Percentiles rank a stretch among this genome's conserved stretches.
phyloP scores from a whole-genome alignment of 2,797 vertebrate species.

The Leptatherina wallacei region DNA sequence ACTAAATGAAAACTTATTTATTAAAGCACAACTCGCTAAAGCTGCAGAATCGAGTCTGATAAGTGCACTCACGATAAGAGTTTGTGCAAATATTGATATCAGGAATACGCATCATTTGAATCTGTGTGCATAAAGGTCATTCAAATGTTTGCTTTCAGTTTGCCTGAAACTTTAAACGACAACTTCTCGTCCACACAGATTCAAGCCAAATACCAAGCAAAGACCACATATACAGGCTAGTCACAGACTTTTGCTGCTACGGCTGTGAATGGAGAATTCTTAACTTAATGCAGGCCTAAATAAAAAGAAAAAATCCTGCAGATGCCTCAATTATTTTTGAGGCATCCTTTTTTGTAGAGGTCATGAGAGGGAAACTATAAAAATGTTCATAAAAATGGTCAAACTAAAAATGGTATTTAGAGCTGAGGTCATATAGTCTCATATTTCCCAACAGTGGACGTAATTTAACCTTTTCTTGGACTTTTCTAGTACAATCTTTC shows the following conservation, averaged over 20 bases:
- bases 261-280: constrained; percentile 31
- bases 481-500: constrained; percentile 44
- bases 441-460: constrained; percentile 60
- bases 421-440: constrained; percentile 67
- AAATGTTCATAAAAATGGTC: constrained; percentile 65
- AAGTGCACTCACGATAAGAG: background rate
- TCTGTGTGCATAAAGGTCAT: constrained; percentile 36
- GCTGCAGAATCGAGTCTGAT: background rate
- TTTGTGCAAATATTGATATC: constrained; percentile 30
- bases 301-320: constrained; percentile 16
- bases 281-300: constrained; percentile 19
- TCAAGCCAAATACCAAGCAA: constrained; percentile 10
- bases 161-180: constrained; percentile 16
- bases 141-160: constrained; percentile 28
- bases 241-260: constrained; percentile 4
- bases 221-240: constrained; percentile 1
- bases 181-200: constrained; percentile 10
- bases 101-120: background rate
- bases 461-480: constrained; percentile 50
- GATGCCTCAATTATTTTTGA: constrained; percentile 64
- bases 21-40: background rate
- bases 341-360: constrained; percentile 70
- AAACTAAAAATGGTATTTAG: constrained; percentile 69
- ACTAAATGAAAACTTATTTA: background rate
- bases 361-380: constrained; percentile 60